These are phyloP conservation scores for Rhamnusium bicolor DNA, from an alignment of 2,888 invertebrate genomes.

Conservation along the genomic window DNA sequence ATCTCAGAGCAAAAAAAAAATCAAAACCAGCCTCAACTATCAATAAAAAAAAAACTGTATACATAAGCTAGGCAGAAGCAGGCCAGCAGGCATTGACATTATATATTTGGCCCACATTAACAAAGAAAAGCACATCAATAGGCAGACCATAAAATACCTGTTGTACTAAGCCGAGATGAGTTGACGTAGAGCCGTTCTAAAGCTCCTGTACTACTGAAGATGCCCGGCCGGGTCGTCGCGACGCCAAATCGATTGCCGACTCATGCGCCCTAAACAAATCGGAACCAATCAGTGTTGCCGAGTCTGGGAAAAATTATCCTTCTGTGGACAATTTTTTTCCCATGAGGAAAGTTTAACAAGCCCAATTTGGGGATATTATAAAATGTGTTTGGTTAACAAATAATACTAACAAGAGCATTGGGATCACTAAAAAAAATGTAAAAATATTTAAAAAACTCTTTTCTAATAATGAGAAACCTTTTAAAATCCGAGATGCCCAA, in stretches of 20 bases:
- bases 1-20: neutral
- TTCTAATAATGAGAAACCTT: too few species aligned
- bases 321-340: neutral
- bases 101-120: neutral
- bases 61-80: neutral
- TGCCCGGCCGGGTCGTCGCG: conserved; percentile 72
- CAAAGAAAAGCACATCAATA: conserved; percentile 31
- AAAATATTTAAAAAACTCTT: too few species aligned
- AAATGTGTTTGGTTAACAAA: neutral
- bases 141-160: conserved; percentile 63
- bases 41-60: neutral
- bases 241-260: conserved; percentile 73
- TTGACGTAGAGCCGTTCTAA: conserved; percentile 48
- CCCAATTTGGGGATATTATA: neutral
- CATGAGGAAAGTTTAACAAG: neutral
- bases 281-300: conserved; percentile 21
- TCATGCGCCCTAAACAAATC: conserved; percentile 67
- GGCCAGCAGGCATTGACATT: too few species aligned
- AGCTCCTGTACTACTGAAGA: conserved; percentile 71
- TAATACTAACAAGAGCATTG: neutral
- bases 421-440: neutral
- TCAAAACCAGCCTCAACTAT: neutral
- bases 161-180: conserved; percentile 67
- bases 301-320: conserved; percentile 12
- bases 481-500: too few species aligned